Base-by-base conservation (phyloP, 1,140 invertebrate genomes). In the Panulirus ornatus region DNA sequence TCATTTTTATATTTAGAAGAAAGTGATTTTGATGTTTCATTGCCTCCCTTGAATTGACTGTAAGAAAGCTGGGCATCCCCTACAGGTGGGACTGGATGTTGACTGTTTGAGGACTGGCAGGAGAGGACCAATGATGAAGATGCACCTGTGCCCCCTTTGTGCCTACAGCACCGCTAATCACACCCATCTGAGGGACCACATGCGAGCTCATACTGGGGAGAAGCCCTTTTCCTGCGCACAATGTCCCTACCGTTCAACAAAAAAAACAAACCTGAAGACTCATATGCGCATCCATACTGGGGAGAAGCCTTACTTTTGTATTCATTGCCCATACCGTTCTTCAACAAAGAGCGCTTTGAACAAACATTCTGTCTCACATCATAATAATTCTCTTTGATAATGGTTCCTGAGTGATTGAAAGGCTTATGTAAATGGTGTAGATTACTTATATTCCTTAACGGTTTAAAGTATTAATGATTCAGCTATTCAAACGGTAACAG, bases 251-350 rank as follows among this genome's bases (percentile, higher is more conserved):
- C 85, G 85, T 66, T 63, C 85, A 11, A 75, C 85, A 63, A 75
- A 88, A 88, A 88, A 88, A n/a, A 88, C 85, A 66, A 88, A 88
- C 38, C 54, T 88, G 36, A 88, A 79, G 85, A 88, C 85, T 11
- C 85, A 88, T 63, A 81, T 88, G 58, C 73, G 85, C 9, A 89
- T 79, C 30, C 87, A 89, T 44, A 89, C 87, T n/a, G 87, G 87
- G 51, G 87, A 89, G 47, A 82, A 82, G 51, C 87, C 87, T 40
- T 89, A 89, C 76, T 47, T 83, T 36, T 89, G 87, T 40, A 38
- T n/a, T 38, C 79, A 89, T 9, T 89, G 87, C 58, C 81, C 76
- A 11, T 89, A 89, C 79, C 40, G 87, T 51, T 63, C 87, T 66
- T 58, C 87, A 34, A 82, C 78, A n/a, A 89, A 82, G 47, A 83